These are phyloP conservation scores for Drosophila kokeensis DNA, from an alignment of 2,888 invertebrate genomes.

Conservation along the genomic window DNA sequence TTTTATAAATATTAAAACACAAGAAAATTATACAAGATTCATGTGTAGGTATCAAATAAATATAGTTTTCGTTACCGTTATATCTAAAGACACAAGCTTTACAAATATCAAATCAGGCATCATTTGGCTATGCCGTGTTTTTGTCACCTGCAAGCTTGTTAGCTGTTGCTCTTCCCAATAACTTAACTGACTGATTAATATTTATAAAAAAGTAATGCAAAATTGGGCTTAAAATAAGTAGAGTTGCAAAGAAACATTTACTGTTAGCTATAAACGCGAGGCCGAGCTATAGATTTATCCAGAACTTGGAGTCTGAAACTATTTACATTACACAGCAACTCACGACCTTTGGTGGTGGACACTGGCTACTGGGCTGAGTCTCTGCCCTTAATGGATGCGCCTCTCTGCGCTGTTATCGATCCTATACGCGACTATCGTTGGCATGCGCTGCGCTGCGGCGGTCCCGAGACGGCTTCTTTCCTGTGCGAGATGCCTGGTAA, in stretches of 20 bases:
- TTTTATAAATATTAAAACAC: not conserved
- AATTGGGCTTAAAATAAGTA: not conserved
- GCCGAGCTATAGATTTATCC: not conserved
- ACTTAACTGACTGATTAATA: not conserved
- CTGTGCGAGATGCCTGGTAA: constrained; percentile 92
- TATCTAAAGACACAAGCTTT: too few relatives aligned
- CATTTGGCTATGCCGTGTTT: too few relatives aligned
- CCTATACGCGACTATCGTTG: constrained; percentile 92
- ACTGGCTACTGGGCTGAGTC: constrained; percentile 90
- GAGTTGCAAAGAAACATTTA: not conserved
- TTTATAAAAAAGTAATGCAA: not conserved
- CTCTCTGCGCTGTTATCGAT: constrained; percentile 91
- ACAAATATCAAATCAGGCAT: too few relatives aligned
- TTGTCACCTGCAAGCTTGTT: too few relatives aligned
- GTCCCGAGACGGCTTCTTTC: constrained; percentile 91
- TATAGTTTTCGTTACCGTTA: too few relatives aligned
- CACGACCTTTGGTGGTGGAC: constrained; percentile 83
- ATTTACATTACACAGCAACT: constrained; percentile 74
- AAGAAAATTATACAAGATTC: not conserved
- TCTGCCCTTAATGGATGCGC: constrained; percentile 87
- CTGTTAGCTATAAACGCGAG: not conserved
- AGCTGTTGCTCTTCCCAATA: not conserved
- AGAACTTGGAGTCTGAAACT: not conserved
- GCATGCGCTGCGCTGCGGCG: constrained; percentile 91
- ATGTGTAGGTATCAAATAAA: not conserved